Evolutionary conservation across 2,888 invertebrate species (phyloP).

Genomic region (Ochropleura plecta): DNA sequence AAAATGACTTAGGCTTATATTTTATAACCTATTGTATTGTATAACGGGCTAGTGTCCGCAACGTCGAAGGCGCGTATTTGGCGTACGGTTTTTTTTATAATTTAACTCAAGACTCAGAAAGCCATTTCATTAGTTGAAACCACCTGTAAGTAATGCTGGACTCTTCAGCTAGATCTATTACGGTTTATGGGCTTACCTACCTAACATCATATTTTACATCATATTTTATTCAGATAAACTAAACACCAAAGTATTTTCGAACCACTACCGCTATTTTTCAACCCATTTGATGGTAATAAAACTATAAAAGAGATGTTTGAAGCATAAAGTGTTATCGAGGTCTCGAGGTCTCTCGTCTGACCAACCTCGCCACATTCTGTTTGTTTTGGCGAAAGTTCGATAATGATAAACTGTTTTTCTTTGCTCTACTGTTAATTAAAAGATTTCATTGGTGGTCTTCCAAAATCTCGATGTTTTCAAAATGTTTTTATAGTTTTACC

Average conservation of each 20-base stretch:
- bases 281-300: slow-evolving; percentile 51
- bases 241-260: background rate
- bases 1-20: no score
- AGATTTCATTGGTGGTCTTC: slow-evolving; percentile 14
- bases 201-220: background rate
- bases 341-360: slow-evolving; percentile 24
- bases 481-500: slow-evolving; percentile 8
- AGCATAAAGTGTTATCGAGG: slow-evolving; percentile 29
- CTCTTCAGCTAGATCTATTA: no score
- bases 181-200: background rate
- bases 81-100: no score
- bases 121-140: no score
- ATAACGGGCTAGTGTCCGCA: no score
- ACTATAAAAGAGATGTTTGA: slow-evolving; percentile 49
- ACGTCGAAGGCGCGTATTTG: no score
- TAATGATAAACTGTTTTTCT: slow-evolving; percentile 11
- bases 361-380: slow-evolving; percentile 8
- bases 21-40: no score
- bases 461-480: background rate
- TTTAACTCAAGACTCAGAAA: no score
- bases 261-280: slow-evolving; percentile 20
- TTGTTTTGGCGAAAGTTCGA: slow-evolving; percentile 51
- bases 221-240: slow-evolving; percentile 5
- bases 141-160: no score
- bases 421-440: slow-evolving; percentile 7